A percentile compares a stretch with the other conserved stretches of the same genome.
Conservation (phyloP, 2,797 vertebrate species). For the Ispidina lecontei region DNA sequence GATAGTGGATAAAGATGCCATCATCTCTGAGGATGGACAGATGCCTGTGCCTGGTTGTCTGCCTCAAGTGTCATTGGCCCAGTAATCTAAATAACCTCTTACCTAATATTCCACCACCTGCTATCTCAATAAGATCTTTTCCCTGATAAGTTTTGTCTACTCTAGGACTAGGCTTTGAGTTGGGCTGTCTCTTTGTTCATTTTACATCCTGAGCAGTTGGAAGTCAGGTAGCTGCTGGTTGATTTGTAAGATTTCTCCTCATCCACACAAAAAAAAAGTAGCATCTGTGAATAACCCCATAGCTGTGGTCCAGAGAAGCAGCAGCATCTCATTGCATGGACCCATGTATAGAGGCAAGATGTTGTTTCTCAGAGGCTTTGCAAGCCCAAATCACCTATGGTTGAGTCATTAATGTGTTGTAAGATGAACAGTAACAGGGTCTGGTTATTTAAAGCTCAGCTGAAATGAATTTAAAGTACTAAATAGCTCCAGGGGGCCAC, state of each 20-base stretch:
- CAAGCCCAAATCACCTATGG: not conserved
- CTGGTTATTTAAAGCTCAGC: not conserved
- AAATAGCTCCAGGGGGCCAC: not conserved
- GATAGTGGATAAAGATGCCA: not conserved
- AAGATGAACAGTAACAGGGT: not conserved
- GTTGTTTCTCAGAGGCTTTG: not conserved
- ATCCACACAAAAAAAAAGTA: not conserved
- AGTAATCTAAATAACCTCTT: not conserved
- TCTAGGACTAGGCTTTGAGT: not conserved
- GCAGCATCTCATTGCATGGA: not conserved
- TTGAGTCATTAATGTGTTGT: not conserved
- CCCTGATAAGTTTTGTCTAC: not conserved
- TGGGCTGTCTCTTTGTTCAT: not conserved
- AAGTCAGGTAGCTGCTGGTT: not conserved
- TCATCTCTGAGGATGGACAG: not conserved
- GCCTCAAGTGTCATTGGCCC: not conserved
- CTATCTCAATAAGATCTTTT: not conserved
- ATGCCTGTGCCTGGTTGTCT: not conserved
- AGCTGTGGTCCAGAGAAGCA: not conserved
- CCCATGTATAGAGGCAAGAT: fast-evolving
- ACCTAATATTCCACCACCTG: not conserved
- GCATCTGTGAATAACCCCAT: not conserved
- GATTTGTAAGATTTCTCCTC: not conserved
- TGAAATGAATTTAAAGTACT: not conserved
- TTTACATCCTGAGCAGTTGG: not conserved